Conservation (phyloP, 2,113 vertebrate genomes). For the Thomomys bottae region DNA sequence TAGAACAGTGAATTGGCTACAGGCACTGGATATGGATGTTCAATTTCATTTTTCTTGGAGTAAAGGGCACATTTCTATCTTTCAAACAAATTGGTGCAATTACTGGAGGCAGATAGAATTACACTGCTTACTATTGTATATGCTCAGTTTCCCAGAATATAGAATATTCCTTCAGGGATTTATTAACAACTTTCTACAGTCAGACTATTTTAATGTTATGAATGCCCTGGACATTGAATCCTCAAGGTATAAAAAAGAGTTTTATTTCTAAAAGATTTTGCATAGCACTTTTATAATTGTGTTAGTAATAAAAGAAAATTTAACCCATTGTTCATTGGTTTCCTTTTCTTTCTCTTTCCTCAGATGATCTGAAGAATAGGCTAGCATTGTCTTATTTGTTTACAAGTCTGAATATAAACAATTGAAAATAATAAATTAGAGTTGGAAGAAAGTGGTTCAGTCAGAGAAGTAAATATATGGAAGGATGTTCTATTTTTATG, state of each 20-base stretch:
- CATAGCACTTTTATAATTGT: constrained; percentile 66
- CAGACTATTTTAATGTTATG: constrained; percentile 73
- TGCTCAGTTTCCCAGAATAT: constrained; percentile 70
- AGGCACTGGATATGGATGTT: constrained; percentile 59
- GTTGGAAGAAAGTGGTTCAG: background rate
- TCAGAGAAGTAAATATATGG: background rate
- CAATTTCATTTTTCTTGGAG: constrained; percentile 70
- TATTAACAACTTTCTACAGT: constrained; percentile 77
- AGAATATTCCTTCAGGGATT: constrained; percentile 78
- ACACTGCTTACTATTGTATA: constrained; percentile 62
- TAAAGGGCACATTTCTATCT: constrained; percentile 76
- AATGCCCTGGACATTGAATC: constrained; percentile 69
- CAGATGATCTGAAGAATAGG: background rate
- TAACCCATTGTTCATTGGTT: constrained; percentile 50
- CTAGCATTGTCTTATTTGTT: background rate
- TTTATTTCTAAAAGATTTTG: constrained; percentile 69
- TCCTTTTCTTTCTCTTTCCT: background rate
- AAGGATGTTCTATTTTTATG: background rate
- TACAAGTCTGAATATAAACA: background rate
- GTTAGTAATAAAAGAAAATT: constrained; percentile 54
- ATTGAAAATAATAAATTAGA: background rate
- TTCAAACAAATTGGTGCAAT: constrained; percentile 79
- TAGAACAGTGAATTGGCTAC: constrained; percentile 65
- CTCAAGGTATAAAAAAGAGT: constrained; percentile 58
- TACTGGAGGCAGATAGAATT: constrained; percentile 75